These are phyloP conservation scores for Cottoperca gobio DNA, from an alignment of 2,797 vertebrate genomes.

Conservation along the genomic window DNA sequence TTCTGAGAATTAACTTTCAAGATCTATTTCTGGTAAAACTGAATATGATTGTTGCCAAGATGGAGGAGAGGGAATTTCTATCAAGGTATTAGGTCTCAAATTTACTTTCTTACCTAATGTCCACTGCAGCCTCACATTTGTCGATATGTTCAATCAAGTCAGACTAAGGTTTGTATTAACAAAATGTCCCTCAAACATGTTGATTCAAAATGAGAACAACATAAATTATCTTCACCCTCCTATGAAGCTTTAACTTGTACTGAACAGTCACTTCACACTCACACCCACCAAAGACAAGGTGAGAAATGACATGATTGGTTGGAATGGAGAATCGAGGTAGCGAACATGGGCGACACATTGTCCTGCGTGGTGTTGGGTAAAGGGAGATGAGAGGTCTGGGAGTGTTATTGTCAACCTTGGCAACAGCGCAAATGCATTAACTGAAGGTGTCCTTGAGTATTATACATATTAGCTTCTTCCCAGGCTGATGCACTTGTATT, in stretches of 20 bases:
- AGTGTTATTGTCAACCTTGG: slow-evolving; percentile 10
- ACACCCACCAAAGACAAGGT: slow-evolving; percentile 21
- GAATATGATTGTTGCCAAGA: too few relatives aligned
- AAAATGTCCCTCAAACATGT: slow-evolving; percentile 20
- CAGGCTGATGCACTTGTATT: slow-evolving; percentile 29
- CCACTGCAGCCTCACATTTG: neutral
- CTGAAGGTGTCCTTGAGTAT: slow-evolving; percentile 46
- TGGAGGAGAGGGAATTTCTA: too few relatives aligned
- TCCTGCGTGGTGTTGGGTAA: slow-evolving; percentile 45
- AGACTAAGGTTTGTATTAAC: neutral
- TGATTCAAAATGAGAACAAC: slow-evolving; percentile 18
- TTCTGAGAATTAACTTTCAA: too few relatives aligned
- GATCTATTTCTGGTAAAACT: too few relatives aligned
- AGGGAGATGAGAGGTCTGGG: slow-evolving; percentile 28
- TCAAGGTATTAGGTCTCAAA: too few relatives aligned
- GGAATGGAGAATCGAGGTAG: neutral
- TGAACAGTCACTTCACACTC: neutral
- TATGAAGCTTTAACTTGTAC: neutral
- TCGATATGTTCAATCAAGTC: slow-evolving; percentile 22
- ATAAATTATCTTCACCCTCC: neutral
- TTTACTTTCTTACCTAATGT: neutral
- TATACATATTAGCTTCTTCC: slow-evolving; percentile 55
- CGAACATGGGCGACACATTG: slow-evolving; percentile 37
- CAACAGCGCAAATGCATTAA: slow-evolving; percentile 64
- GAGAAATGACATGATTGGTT: slow-evolving; percentile 43